Base-by-base conservation (phyloP, 2,113 vertebrate genomes). In the Ophthalmolycus amberensis region DNA sequence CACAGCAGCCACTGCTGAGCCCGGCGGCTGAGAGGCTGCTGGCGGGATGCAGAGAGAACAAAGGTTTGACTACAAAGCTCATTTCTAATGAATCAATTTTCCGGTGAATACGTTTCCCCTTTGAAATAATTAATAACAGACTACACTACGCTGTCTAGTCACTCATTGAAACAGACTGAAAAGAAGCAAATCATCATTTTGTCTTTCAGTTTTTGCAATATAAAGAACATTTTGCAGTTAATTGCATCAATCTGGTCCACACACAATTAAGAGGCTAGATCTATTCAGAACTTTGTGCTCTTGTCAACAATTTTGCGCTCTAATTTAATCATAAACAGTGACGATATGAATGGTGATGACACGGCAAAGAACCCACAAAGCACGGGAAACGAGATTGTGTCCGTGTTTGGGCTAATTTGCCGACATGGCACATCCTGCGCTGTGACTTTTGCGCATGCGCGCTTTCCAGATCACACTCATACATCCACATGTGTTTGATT, bases 41-140 rank as follows among this genome's bases (percentile, higher is more conserved):
- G 72, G 20, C 58, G 65, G 52, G 37, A 48, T 20, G 16, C 42
- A 37, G 40, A 46, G 34, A 58, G 72, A 88, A 71, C 59, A 27
- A 34, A 79, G 38, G 34, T 77, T 88, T 74, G 56, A 56, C 65
- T 76, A 69, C 40, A 77, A 62, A 80, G 80, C 22, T 40, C 8
- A 64, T 75, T 50, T 72, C 40, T 66, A 6, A 3, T 16, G 9
- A 70, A 66, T 79, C 25, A 9, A 5, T 75, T 70, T 46, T 44
- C 7, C 11, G 27, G 46, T 60, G 32, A 34, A 34, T 75, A 29
- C 27, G 5, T 79, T 83, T 75, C 34, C 25, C 52, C 29, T 42
- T 16, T 77, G 54, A 75, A 80, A 42, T 67, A 29, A 74, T 83
- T 71, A 72, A 42, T 38, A 29, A 74, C 20, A n/a, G 42, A 60